phyloP scores from a whole-genome alignment of 2,797 vertebrate genomes.

The Peromyscus attwateri region DNA sequence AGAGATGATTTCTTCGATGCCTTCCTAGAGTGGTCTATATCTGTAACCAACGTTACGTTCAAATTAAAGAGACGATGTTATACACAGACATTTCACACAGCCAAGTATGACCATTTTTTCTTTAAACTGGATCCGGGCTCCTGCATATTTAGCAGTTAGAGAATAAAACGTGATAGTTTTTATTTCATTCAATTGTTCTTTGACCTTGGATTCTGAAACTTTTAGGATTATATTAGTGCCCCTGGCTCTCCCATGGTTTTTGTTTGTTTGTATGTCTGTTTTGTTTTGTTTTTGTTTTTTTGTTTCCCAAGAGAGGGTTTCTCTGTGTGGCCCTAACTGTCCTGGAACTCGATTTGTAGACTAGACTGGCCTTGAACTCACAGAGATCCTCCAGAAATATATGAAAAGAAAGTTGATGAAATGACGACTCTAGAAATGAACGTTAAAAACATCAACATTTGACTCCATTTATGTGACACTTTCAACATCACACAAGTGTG shows the following conservation, averaged over 20 bases:
- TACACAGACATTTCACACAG: neutral
- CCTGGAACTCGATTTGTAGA: neutral
- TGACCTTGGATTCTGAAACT: neutral
- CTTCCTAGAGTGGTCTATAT: neutral
- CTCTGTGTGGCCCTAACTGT: neutral
- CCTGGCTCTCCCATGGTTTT: neutral
- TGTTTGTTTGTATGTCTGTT: neutral
- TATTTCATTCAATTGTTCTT: conserved; percentile 31
- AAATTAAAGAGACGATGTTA: neutral
- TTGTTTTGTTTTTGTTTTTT: neutral
- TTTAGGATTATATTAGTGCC: neutral
- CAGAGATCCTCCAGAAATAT: neutral
- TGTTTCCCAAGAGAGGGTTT: neutral
- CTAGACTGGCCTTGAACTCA: neutral
- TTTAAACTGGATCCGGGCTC: neutral
- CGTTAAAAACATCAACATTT: neutral
- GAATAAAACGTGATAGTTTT: neutral
- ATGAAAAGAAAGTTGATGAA: neutral
- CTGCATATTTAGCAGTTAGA: neutral
- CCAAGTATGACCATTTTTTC: neutral
- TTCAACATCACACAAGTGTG: neutral
- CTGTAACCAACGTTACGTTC: neutral
- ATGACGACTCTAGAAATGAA: neutral
- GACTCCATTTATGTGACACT: neutral
- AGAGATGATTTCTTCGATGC: neutral